phyloP scores from a whole-genome alignment of 2,888 invertebrate species.

The Thereva unica region DNA sequence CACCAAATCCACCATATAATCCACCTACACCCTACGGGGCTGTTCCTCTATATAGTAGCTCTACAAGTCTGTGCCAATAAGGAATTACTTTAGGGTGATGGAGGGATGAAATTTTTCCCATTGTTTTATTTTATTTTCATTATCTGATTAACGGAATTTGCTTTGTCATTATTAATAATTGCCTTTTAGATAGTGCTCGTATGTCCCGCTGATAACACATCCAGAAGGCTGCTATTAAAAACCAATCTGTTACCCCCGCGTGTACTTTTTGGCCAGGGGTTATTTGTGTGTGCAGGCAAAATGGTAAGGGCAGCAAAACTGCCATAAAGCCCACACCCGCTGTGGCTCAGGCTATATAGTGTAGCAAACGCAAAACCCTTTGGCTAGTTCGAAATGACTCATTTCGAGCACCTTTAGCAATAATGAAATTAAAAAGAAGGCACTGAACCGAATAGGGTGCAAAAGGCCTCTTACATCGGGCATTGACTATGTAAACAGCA shows the following conservation, averaged over 20 bases:
- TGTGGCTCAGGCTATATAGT: no score
- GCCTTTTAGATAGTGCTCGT: constrained; percentile 26
- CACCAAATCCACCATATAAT: no score
- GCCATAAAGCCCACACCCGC: no score
- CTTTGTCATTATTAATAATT: constrained; percentile 29
- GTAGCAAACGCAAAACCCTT: not conserved
- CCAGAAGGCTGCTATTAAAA: constrained; percentile 24
- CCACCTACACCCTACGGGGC: no score
- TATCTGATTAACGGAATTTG: constrained; percentile 32
- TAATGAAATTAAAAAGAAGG: constrained; percentile 21
- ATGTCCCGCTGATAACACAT: constrained; percentile 26
- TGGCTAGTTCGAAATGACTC: constrained; percentile 13
- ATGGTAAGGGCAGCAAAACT: no score
- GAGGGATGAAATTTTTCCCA: constrained; percentile 28
- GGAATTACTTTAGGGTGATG: not conserved
- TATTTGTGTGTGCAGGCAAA: not conserved
- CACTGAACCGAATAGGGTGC: constrained; percentile 10
- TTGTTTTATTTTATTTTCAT: not conserved
- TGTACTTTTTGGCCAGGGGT: not conserved
- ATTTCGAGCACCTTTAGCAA: constrained; percentile 7
- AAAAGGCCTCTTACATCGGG: constrained; percentile 12
- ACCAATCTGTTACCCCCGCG: constrained; percentile 11
- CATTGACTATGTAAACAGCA: not conserved
- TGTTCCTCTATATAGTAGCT: no score
- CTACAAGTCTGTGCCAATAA: no score